These are phyloP conservation scores for Triplophysa bombifrons DNA, from an alignment of 2,797 vertebrate genomes.

Conservation along the genomic window DNA sequence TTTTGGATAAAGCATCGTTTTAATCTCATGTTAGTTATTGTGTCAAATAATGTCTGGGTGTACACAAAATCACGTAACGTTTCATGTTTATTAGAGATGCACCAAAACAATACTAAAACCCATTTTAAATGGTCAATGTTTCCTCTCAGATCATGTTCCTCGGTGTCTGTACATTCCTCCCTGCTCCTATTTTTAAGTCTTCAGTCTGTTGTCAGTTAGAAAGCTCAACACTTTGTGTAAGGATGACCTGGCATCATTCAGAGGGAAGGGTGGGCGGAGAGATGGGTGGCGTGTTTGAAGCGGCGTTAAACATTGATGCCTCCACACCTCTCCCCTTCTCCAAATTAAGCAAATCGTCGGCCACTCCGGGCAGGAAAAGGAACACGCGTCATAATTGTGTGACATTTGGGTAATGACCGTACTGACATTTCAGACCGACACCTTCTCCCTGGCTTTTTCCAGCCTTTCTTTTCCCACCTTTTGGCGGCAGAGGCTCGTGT, in stretches of 20 bases:
- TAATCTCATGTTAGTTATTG: no score
- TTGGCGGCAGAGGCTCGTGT: slow-evolving; percentile 50
- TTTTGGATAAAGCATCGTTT: no score
- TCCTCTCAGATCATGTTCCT: background rate
- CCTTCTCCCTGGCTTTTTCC: slow-evolving; percentile 58
- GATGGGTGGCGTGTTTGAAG: slow-evolving; percentile 45
- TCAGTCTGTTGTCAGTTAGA: slow-evolving; percentile 5
- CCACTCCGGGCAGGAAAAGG: slow-evolving; percentile 61
- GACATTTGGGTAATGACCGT: slow-evolving; percentile 73
- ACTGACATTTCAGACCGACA: slow-evolving; percentile 69
- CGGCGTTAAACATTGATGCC: slow-evolving; percentile 54
- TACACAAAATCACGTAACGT: no score
- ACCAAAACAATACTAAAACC: no score
- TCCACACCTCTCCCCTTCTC: slow-evolving; percentile 51
- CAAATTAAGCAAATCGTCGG: slow-evolving; percentile 63
- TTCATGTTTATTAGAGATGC: no score
- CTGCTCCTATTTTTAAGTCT: background rate
- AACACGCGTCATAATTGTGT: slow-evolving; percentile 66
- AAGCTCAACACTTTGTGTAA: slow-evolving; percentile 10
- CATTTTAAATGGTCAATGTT: no score
- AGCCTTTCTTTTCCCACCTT: slow-evolving; percentile 54
- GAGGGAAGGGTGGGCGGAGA: slow-evolving; percentile 3
- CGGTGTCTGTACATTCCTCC: background rate
- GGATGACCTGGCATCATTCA: slow-evolving; percentile 22
- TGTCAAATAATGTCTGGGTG: no score